These are phyloP conservation scores for Venustaconcha ellipsiformis DNA, from an alignment of 1,140 invertebrate genomes.

Conservation along the genomic window DNA sequence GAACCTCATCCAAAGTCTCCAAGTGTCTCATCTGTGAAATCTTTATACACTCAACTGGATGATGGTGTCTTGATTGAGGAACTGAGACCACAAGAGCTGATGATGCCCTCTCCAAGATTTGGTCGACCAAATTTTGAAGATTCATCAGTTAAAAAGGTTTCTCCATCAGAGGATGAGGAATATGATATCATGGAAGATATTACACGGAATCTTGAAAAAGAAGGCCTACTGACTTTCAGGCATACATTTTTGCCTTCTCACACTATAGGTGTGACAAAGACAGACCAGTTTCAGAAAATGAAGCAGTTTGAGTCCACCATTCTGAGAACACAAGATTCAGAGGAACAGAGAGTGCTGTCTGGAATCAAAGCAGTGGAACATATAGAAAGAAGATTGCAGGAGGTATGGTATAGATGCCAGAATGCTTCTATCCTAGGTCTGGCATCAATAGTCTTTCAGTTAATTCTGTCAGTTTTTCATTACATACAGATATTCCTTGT, in stretches of 20 bases:
- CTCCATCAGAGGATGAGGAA: conserved; percentile 18
- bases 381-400: conserved; percentile 52
- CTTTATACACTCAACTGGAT: conserved; percentile 38
- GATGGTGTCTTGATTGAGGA: conserved; percentile 50
- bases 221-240: conserved; percentile 33
- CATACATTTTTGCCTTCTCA: conserved; percentile 57
- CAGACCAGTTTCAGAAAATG: conserved; percentile 61
- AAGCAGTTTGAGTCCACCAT: conserved; percentile 56
- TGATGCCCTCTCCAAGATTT: conserved; percentile 37
- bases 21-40: conserved; percentile 35
- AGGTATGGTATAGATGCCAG: conserved; percentile 36
- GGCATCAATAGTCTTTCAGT: no score
- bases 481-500: not conserved
- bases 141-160: conserved; percentile 12
- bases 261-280: conserved; percentile 57
- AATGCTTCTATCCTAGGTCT: not conserved
- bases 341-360: conserved; percentile 58
- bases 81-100: conserved; percentile 49
- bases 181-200: conserved; percentile 36
- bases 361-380: conserved; percentile 59
- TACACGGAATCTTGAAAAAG: conserved; percentile 25
- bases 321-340: conserved; percentile 57
- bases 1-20: conserved; percentile 22
- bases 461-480: not conserved
- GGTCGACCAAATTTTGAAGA: conserved; percentile 8